Conservation (phyloP, 2,888 invertebrate species). For the Asteroscopus sphinx region DNA sequence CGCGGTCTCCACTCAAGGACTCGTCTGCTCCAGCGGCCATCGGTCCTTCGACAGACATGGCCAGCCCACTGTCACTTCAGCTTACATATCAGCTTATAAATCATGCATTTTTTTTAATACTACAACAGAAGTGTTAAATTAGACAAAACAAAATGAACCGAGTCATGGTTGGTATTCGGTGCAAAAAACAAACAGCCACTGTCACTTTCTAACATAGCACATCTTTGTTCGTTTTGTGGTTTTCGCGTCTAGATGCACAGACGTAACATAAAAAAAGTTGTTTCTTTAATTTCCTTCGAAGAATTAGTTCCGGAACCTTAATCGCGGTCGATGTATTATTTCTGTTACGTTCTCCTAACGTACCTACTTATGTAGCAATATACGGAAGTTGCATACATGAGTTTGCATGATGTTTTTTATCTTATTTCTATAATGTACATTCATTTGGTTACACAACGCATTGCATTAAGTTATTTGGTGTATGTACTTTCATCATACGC, state of each 20-base stretch:
- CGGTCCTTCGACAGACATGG: too few relatives aligned
- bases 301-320: conserved; percentile 38
- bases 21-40: too few relatives aligned
- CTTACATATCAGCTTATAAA: conserved; percentile 14
- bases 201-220: conserved; percentile 57
- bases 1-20: too few relatives aligned
- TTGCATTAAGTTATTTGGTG: conserved; percentile 16
- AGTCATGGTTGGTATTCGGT: conserved; percentile 24
- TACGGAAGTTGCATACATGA: conserved; percentile 43
- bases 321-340: conserved; percentile 13
- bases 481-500: conserved; percentile 32
- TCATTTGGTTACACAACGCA: conserved; percentile 40
- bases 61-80: too few relatives aligned
- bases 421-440: conserved; percentile 32
- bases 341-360: conserved; percentile 26
- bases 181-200: conserved; percentile 48
- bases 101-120: conserved; percentile 16
- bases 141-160: conserved; percentile 38
- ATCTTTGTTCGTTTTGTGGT: conserved; percentile 59
- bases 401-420: conserved; percentile 29
- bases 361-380: conserved; percentile 24
- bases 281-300: conserved; percentile 27
- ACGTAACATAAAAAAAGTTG: conserved; percentile 27
- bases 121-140: conserved; percentile 21
- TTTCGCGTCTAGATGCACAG: conserved; percentile 39